phyloP scores from a whole-genome alignment of 2,888 invertebrate genomes.

The Zaprionus bogoriensis region DNA sequence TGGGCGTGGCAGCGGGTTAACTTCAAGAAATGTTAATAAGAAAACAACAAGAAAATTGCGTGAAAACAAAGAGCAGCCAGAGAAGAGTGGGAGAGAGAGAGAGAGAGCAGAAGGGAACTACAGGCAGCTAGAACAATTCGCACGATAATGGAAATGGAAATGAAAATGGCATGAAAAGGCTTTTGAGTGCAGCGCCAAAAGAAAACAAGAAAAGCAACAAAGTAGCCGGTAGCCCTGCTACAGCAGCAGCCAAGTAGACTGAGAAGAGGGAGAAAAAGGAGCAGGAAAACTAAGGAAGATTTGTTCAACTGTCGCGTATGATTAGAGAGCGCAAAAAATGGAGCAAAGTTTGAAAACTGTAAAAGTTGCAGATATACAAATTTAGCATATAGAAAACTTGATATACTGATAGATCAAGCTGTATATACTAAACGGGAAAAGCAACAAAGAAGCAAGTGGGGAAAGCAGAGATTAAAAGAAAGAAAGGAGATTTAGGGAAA shows the following conservation, averaged over 20 bases:
- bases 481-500: too few relatives aligned
- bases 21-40: slow-evolving; percentile 47
- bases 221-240: slow-evolving; percentile 11
- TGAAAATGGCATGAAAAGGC: slow-evolving; percentile 69
- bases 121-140: slow-evolving; percentile 49
- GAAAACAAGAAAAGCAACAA: slow-evolving; percentile 10
- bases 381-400: too few relatives aligned
- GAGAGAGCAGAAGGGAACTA: background rate
- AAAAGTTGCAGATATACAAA: too few relatives aligned
- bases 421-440: too few relatives aligned
- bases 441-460: too few relatives aligned
- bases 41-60: slow-evolving; percentile 49
- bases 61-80: background rate
- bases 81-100: background rate
- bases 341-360: too few relatives aligned
- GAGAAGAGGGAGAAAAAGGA: background rate
- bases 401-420: too few relatives aligned
- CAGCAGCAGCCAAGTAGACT: background rate
- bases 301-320: too few relatives aligned
- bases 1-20: slow-evolving; percentile 4
- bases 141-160: slow-evolving; percentile 70
- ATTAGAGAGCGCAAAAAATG: background rate
- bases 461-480: too few relatives aligned
- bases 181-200: slow-evolving; percentile 41
- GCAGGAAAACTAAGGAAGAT: background rate